phyloP scores from a whole-genome alignment of 2,888 invertebrate species.

The Chloromyia formosa region DNA sequence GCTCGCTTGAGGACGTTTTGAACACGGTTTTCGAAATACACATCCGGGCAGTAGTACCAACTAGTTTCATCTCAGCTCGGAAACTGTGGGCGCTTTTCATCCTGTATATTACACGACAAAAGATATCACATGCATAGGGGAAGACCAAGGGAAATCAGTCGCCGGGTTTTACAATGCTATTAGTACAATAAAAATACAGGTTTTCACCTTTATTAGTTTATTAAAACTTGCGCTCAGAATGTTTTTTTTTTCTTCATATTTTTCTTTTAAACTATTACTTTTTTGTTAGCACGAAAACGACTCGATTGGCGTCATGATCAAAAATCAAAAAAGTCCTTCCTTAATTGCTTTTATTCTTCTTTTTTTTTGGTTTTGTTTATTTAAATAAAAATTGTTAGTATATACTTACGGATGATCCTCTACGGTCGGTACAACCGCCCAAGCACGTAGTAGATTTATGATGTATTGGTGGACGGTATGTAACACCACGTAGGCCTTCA shows the following conservation, averaged over 20 bases:
- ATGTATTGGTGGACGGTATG: slow-evolving; percentile 69
- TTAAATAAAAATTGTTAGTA: background rate
- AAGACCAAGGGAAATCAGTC: no score
- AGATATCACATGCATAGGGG: no score
- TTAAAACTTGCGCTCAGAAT: slow-evolving; percentile 23
- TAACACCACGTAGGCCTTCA: slow-evolving; percentile 67
- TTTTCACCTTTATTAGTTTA: no score
- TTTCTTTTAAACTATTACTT: background rate
- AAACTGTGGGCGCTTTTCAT: no score
- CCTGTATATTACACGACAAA: no score
- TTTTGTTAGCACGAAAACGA: background rate
- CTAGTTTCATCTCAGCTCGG: no score
- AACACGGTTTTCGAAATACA: no score
- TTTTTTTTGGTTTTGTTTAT: background rate
- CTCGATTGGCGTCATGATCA: background rate
- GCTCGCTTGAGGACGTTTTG: no score
- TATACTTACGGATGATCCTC: slow-evolving; percentile 79
- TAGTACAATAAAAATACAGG: no score
- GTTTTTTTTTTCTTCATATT: background rate
- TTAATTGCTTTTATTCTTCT: background rate
- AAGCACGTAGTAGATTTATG: slow-evolving; percentile 73
- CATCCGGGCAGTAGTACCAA: no score
- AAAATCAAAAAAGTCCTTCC: slow-evolving; percentile 11
- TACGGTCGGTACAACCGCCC: slow-evolving; percentile 76
- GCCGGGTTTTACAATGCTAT: no score